Percentiles rank a stretch among this genome's conserved stretches.
Evolutionary conservation across 2,797 vertebrate genomes (phyloP).

Genomic region (Scarus forsteni): DNA sequence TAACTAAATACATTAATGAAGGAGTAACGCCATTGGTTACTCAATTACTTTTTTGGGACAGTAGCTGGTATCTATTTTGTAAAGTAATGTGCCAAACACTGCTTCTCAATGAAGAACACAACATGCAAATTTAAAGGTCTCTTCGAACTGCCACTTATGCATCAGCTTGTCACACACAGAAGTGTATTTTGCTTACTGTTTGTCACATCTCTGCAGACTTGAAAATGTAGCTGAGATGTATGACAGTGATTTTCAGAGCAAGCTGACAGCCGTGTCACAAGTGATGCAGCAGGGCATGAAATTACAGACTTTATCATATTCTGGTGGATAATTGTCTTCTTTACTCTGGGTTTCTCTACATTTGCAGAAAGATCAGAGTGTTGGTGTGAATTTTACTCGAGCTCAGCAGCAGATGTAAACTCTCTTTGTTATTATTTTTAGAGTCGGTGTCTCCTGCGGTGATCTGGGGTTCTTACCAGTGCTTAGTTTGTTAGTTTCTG

Average conservation of each 20-base stretch:
- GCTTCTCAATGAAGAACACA: too few relatives aligned
- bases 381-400: constrained; percentile 54
- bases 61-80: too few relatives aligned
- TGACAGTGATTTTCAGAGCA: constrained; percentile 70
- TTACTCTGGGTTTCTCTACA: constrained; percentile 69
- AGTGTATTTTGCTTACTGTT: constrained; percentile 18
- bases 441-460: constrained; percentile 59
- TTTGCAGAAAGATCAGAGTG: constrained; percentile 67
- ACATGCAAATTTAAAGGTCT: too few relatives aligned
- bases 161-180: constrained; percentile 6
- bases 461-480: constrained; percentile 60
- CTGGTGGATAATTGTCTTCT: constrained; percentile 80
- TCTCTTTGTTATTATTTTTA: constrained; percentile 47
- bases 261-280: constrained; percentile 74
- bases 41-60: too few relatives aligned
- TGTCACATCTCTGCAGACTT: constrained; percentile 36
- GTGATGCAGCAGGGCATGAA: constrained; percentile 83
- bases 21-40: too few relatives aligned
- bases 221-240: constrained; percentile 74
- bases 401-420: constrained; percentile 61
- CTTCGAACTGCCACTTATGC: too few relatives aligned
- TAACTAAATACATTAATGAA: too few relatives aligned
- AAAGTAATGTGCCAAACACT: too few relatives aligned
- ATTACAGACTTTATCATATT: constrained; percentile 85
- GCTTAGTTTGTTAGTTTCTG: constrained; percentile 46